These are phyloP conservation scores for Eupithecia insigniata DNA, from an alignment of 2,888 invertebrate species.

Conservation along the genomic window DNA sequence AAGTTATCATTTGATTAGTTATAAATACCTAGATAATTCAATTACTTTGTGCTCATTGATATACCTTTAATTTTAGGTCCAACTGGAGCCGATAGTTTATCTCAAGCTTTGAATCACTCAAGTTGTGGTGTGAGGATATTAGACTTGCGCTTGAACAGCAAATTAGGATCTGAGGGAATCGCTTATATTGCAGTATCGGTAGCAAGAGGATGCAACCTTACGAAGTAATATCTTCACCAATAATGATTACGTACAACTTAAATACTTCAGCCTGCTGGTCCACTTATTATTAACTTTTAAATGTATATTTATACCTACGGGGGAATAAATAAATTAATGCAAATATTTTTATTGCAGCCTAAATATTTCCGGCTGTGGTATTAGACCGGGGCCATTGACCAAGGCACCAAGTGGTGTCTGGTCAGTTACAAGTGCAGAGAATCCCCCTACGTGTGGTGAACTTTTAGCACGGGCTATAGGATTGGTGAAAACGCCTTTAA, in stretches of 20 bases:
- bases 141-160: slow-evolving; percentile 75
- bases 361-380: slow-evolving; percentile 80
- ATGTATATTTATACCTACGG: neutral
- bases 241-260: neutral
- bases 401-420: slow-evolving; percentile 79
- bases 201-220: slow-evolving; percentile 79
- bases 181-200: slow-evolving; percentile 76
- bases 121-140: slow-evolving; percentile 69
- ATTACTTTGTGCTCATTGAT: neutral
- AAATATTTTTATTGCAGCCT: slow-evolving; percentile 53
- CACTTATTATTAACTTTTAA: neutral
- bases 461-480: slow-evolving; percentile 79
- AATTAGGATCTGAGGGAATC: slow-evolving; percentile 75
- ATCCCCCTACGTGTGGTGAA: slow-evolving; percentile 78
- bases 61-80: slow-evolving; percentile 59
- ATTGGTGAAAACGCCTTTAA: slow-evolving; percentile 76
- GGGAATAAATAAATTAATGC: neutral
- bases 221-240: slow-evolving; percentile 56
- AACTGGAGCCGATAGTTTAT: slow-evolving; percentile 70
- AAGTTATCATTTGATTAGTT: neutral
- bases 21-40: neutral
- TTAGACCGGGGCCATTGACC: slow-evolving; percentile 67
- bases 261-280: neutral
- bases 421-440: slow-evolving; percentile 76
- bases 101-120: slow-evolving; percentile 71